These are phyloP conservation scores for Aspidiotus destructor DNA, from an alignment of 2,888 invertebrate genomes.

Conservation along the genomic window DNA sequence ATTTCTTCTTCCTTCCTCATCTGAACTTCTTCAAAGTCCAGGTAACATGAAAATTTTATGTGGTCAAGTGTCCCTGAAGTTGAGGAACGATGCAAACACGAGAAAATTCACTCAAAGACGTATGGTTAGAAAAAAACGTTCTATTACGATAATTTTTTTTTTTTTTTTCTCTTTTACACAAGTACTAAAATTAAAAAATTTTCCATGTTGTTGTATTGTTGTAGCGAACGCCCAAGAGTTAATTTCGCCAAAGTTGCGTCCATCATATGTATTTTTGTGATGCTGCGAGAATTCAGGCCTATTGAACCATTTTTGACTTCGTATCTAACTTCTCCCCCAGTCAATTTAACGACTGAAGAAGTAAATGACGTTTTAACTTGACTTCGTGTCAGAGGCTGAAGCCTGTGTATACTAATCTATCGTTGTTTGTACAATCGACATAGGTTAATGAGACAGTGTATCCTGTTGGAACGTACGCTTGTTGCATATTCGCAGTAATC, in stretches of 20 bases:
- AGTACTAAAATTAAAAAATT: neutral
- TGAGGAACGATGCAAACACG: too few species aligned
- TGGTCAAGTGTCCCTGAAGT: too few species aligned
- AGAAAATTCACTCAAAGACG: too few species aligned
- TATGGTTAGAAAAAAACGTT: neutral
- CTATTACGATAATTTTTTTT: neutral
- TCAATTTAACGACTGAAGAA: constrained; percentile 32
- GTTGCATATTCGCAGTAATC: constrained; percentile 60
- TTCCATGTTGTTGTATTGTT: neutral
- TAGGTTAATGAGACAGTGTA: constrained; percentile 65
- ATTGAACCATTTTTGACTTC: constrained; percentile 77
- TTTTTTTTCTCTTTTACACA: neutral
- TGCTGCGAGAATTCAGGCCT: constrained; percentile 74
- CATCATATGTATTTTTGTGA: constrained; percentile 66
- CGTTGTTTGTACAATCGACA: neutral
- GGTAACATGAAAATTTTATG: too few species aligned
- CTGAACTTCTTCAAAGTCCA: too few species aligned
- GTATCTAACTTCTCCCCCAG: constrained; percentile 48
- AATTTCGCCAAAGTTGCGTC: constrained; percentile 42
- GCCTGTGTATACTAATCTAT: too few species aligned
- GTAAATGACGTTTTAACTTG: constrained; percentile 18
- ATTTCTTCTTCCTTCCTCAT: too few species aligned
- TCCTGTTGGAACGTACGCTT: constrained; percentile 78
- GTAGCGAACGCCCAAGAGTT: neutral
- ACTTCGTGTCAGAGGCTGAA: too few species aligned